Conservation (phyloP, 2,113 vertebrate genomes). For the Chionomys nivalis region DNA sequence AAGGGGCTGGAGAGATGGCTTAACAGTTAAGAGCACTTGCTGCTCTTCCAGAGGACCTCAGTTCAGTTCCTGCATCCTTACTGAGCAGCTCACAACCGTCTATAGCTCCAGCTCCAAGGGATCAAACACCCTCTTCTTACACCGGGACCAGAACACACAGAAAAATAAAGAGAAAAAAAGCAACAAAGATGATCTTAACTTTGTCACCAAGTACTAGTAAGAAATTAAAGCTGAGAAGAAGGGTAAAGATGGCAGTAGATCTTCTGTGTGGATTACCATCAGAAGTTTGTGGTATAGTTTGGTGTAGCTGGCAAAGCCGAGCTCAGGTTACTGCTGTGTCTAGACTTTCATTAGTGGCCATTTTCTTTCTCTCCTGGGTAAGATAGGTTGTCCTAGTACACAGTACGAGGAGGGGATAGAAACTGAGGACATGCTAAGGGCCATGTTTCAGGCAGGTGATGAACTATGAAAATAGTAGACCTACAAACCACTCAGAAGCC, state of each 20-base stretch:
- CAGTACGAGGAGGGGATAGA: neutral
- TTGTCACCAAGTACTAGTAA: neutral
- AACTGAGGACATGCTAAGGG: neutral
- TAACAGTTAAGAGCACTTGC: neutral
- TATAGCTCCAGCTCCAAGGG: neutral
- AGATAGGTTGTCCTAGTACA: neutral
- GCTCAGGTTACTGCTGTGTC: neutral
- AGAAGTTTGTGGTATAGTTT: neutral
- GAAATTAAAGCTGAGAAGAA: neutral
- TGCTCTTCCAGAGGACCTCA: neutral
- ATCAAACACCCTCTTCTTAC: neutral
- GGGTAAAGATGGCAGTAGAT: neutral
- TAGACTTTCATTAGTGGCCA: neutral
- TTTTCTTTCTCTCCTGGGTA: neutral
- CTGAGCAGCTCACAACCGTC: neutral
- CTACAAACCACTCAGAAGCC: neutral
- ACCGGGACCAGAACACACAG: neutral
- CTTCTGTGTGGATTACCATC: neutral
- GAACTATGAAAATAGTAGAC: neutral
- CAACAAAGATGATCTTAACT: neutral
- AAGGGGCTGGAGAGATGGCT: neutral
- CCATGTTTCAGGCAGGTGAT: neutral
- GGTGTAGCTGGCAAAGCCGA: neutral
- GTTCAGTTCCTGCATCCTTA: neutral
- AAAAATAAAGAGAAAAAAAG: neutral